Percentiles rank a stretch among this genome's conserved stretches.
These are phyloP conservation scores for Drosophila mulleri DNA, from an alignment of 2,888 invertebrate species.

Conservation along the genomic window DNA sequence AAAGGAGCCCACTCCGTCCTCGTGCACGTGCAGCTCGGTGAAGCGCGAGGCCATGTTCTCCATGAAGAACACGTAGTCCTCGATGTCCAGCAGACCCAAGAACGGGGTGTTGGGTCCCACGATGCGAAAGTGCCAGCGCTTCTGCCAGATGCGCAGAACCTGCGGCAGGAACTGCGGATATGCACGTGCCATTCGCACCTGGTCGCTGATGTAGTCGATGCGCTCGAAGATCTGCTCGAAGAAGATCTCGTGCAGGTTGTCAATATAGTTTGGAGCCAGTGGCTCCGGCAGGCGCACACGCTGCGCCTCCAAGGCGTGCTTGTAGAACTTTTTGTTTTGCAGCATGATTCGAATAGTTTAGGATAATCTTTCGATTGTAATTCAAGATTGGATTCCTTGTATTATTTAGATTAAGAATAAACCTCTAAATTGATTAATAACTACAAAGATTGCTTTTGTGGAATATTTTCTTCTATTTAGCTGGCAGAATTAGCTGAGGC, in stretches of 20 bases:
- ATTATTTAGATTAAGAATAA: too few relatives aligned
- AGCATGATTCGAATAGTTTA: conserved; percentile 34
- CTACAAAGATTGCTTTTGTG: too few relatives aligned
- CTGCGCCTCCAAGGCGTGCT: conserved; percentile 50
- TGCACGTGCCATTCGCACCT: conserved; percentile 72
- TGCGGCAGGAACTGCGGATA: conserved; percentile 69
- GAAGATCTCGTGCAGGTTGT: conserved; percentile 66
- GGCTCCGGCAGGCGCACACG: conserved; percentile 13
- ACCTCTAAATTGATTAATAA: too few relatives aligned
- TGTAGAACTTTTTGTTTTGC: conserved; percentile 51
- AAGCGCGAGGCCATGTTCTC: conserved; percentile 59
- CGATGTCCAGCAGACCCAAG: conserved; percentile 57
- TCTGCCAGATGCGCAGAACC: conserved; percentile 59
- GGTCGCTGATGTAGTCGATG: conserved; percentile 60
- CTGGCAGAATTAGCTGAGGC: neutral
- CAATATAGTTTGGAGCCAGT: conserved; percentile 53
- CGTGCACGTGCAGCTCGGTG: conserved; percentile 68
- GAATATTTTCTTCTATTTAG: too few relatives aligned
- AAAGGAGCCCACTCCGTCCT: conserved; percentile 63
- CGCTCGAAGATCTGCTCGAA: conserved; percentile 72
- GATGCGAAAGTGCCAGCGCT: conserved; percentile 47
- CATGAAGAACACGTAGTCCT: conserved; percentile 74
- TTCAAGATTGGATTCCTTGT: neutral
- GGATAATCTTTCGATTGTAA: neutral
- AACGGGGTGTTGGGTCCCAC: conserved; percentile 63